A percentile compares a stretch with the other conserved stretches of the same genome.
Conservation (phyloP, 2,797 vertebrate genomes). For the Cossypha heuglini region DNA sequence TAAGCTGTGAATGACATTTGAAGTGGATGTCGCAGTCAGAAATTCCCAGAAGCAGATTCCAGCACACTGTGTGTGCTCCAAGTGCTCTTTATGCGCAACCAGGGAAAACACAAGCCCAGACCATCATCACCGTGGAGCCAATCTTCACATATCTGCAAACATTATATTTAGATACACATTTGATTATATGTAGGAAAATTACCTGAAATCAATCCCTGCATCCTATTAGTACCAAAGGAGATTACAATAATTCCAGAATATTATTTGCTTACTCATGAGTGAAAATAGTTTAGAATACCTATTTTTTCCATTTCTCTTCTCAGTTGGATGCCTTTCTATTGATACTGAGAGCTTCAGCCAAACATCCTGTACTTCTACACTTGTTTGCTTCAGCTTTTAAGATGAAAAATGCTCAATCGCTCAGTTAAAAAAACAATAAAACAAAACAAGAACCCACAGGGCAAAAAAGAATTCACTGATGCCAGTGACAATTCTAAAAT, state of each 20-base stretch:
- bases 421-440: not conserved
- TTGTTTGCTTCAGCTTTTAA: not conserved
- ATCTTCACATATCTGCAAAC: not conserved
- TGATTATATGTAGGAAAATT: not conserved
- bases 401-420: not conserved
- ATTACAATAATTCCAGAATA: not conserved
- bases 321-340: not conserved
- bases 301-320: not conserved
- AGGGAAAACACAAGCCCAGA: not conserved
- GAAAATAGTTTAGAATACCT: not conserved
- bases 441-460: not conserved
- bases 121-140: not conserved
- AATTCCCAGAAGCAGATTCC: conserved; percentile 24
- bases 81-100: not conserved
- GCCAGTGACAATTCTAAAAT: not conserved
- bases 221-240: not conserved
- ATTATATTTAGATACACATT: not conserved
- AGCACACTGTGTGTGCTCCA: not conserved
- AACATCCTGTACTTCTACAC: not conserved
- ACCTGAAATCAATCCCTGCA: not conserved
- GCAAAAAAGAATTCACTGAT: not conserved
- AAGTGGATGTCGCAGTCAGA: not conserved
- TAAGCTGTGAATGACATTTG: conserved; percentile 34
- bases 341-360: not conserved
- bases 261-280: not conserved